These are phyloP conservation scores for Danionella cerebrum DNA, from an alignment of 2,113 vertebrate genomes.

Conservation along the genomic window DNA sequence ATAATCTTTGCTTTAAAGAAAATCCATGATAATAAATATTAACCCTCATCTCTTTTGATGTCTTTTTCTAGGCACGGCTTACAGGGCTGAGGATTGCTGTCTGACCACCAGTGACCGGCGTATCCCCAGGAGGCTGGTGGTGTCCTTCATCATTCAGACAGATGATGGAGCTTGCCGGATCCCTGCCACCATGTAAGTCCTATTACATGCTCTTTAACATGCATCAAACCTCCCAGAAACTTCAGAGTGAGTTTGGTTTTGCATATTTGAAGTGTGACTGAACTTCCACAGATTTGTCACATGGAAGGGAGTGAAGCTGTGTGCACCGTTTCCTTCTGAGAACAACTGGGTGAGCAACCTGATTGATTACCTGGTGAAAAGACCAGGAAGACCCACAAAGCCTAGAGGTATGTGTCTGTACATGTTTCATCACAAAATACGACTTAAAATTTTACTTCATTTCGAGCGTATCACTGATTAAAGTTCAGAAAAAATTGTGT, in stretches of 20 bases:
- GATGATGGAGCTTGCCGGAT: conserved; percentile 24
- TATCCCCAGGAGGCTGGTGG: conserved; percentile 25
- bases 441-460: too few relatives aligned
- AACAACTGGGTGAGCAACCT: conserved; percentile 36
- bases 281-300: conserved; percentile 38
- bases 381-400: neutral
- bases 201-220: neutral
- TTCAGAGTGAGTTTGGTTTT: neutral
- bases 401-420: neutral
- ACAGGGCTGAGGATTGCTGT: conserved; percentile 41
- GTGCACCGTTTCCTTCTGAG: conserved; percentile 28
- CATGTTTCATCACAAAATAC: neutral
- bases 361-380: conserved; percentile 10
- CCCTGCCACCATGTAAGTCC: conserved; percentile 41
- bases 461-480: too few relatives aligned
- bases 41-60: too few relatives aligned
- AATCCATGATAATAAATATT: too few relatives aligned
- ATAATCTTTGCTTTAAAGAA: too few relatives aligned
- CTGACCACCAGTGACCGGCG: conserved; percentile 11
- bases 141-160: conserved; percentile 29
- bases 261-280: neutral
- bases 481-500: too few relatives aligned
- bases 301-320: conserved; percentile 20
- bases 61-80: too few relatives aligned
- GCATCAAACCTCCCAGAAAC: neutral